These are phyloP conservation scores for Lathronympha strigana DNA, from an alignment of 2,888 invertebrate species.

Conservation along the genomic window DNA sequence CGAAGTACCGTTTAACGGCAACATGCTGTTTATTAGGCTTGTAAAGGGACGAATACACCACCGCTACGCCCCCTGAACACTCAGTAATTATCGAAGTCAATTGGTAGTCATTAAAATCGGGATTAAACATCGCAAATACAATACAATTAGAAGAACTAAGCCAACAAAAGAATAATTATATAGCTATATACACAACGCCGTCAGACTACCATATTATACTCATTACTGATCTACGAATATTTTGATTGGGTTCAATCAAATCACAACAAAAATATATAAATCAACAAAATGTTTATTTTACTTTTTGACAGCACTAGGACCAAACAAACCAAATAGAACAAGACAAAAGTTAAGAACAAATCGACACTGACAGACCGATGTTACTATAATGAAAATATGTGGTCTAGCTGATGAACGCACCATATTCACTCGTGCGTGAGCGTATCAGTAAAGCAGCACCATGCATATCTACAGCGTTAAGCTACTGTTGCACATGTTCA, in stretches of 20 bases:
- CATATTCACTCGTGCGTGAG: not conserved
- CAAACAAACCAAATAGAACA: too few species aligned
- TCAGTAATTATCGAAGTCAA: slow-evolving; percentile 87
- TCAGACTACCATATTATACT: slow-evolving; percentile 36
- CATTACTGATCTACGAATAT: slow-evolving; percentile 45
- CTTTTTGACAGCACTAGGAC: slow-evolving; percentile 24
- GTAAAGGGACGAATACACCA: slow-evolving; percentile 88
- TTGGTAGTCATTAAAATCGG: slow-evolving; percentile 86
- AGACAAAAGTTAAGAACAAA: not conserved
- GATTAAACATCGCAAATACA: slow-evolving; percentile 79
- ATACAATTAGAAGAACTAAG: slow-evolving; percentile 26
- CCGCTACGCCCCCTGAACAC: slow-evolving; percentile 88
- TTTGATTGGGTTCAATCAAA: slow-evolving; percentile 27
- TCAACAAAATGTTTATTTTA: slow-evolving; percentile 45
- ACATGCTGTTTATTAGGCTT: slow-evolving; percentile 87
- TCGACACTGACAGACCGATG: not conserved
- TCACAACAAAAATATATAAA: slow-evolving; percentile 43
- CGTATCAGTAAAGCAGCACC: not conserved
- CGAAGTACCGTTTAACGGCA: slow-evolving; percentile 89
- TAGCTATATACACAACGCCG: slow-evolving; percentile 11
- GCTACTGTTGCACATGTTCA: too few species aligned
- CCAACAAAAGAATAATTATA: slow-evolving; percentile 11
- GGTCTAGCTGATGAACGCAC: too few species aligned
- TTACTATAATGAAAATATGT: slow-evolving; percentile 5
- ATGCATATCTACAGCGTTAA: too few species aligned